A percentile compares a stretch with the other conserved stretches of the same genome.
Conservation (phyloP, 2,113 vertebrate genomes). For the Melospiza melodia region DNA sequence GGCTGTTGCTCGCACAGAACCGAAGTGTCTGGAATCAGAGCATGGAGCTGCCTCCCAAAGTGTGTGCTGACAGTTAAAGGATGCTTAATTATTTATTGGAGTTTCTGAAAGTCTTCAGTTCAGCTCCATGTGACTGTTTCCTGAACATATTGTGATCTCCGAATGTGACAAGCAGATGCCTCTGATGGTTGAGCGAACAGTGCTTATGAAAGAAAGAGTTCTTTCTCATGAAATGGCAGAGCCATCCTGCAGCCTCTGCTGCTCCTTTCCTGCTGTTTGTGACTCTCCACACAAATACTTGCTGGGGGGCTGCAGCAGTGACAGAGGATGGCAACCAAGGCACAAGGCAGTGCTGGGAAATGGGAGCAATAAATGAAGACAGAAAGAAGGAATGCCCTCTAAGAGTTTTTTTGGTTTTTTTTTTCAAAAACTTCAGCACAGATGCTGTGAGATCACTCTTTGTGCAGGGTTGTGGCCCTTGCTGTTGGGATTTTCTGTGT, state of each 20-base stretch:
- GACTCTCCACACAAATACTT: neutral
- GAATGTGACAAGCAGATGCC: conserved; percentile 62
- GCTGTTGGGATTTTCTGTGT: neutral
- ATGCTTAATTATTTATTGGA: neutral
- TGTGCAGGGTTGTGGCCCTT: neutral
- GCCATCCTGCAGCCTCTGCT: neutral
- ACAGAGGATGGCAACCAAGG: neutral
- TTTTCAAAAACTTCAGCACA: neutral
- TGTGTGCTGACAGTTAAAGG: conserved; percentile 17
- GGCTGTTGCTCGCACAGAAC: neutral
- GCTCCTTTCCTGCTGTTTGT: neutral
- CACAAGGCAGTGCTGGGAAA: neutral
- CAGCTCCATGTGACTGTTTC: conserved; percentile 32
- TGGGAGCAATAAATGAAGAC: neutral
- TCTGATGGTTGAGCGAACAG: conserved; percentile 10
- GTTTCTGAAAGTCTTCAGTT: conserved; percentile 17
- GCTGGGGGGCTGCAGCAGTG: neutral
- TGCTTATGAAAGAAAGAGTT: conserved; percentile 21
- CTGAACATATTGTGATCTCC: neutral
- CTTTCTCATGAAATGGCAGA: conserved; percentile 40
- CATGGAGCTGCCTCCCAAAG: neutral
- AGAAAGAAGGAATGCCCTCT: neutral
- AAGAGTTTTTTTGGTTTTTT: neutral
- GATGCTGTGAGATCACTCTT: neutral
- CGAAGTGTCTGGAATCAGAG: neutral